Evolutionary conservation across 2,888 invertebrate species (phyloP).

Genomic region (Tetanocera ferruginea): DNA sequence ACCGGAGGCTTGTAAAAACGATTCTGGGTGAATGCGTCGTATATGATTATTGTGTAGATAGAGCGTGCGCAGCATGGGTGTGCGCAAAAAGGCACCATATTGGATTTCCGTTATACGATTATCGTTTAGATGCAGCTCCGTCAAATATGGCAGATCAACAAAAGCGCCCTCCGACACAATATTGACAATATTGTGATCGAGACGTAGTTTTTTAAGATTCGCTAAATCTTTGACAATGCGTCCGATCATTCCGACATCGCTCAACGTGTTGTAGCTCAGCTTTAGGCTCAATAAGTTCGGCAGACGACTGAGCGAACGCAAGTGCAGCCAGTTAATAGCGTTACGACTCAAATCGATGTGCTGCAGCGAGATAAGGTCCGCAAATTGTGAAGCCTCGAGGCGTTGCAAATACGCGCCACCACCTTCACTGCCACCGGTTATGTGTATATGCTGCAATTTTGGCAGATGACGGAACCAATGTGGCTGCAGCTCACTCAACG

Average conservation of each 20-base stretch:
- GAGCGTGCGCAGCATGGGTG: slow-evolving; percentile 79
- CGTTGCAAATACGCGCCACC: slow-evolving; percentile 78
- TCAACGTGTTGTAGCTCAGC: slow-evolving; percentile 79
- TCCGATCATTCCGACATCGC: slow-evolving; percentile 86
- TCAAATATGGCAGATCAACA: slow-evolving; percentile 81
- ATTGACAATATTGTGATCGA: slow-evolving; percentile 81
- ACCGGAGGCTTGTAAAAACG: slow-evolving; percentile 81
- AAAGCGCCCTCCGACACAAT: slow-evolving; percentile 83
- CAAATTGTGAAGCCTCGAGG: slow-evolving; percentile 81
- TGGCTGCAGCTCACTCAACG: slow-evolving; percentile 77
- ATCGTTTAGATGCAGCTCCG: slow-evolving; percentile 77
- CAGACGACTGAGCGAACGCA: slow-evolving; percentile 78
- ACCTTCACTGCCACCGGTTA: slow-evolving; percentile 74
- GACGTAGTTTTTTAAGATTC: slow-evolving; percentile 77
- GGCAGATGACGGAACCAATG: slow-evolving; percentile 80
- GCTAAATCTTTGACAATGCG: slow-evolving; percentile 82
- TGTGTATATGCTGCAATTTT: slow-evolving; percentile 80
- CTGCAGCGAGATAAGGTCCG: slow-evolving; percentile 77
- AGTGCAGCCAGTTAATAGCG: slow-evolving; percentile 83
- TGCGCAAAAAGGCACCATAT: slow-evolving; percentile 85
- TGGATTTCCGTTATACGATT: slow-evolving; percentile 83
- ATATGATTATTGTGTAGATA: slow-evolving; percentile 85
- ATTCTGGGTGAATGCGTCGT: slow-evolving; percentile 83
- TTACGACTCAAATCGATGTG: slow-evolving; percentile 83
- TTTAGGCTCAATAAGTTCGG: slow-evolving; percentile 80